phyloP scores from a whole-genome alignment of 2,797 vertebrate species.

The Ficedula albicollis region DNA sequence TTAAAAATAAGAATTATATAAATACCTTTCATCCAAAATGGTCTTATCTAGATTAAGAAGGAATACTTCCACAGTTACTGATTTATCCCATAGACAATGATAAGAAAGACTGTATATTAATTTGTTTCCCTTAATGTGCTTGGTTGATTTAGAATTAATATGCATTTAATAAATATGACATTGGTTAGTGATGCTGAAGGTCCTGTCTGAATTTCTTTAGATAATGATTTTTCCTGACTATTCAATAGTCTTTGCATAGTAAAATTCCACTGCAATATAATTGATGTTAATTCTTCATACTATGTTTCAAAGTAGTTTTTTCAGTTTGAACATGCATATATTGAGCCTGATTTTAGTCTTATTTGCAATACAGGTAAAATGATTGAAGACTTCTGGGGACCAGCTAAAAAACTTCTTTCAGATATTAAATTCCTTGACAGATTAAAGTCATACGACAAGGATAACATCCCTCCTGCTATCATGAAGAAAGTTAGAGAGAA shows the following conservation, averaged over 20 bases:
- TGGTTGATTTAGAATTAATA: neutral
- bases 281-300: neutral
- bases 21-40: neutral
- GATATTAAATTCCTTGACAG: conserved; percentile 91
- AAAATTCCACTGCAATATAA: neutral
- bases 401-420: conserved; percentile 91
- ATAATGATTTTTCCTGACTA: neutral
- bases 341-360: neutral
- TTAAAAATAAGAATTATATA: neutral
- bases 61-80: neutral
- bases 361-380: conserved; percentile 86
- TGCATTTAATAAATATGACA: neutral
- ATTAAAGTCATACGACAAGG: conserved; percentile 88
- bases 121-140: neutral
- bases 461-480: conserved; percentile 83
- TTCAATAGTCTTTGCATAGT: neutral
- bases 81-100: neutral
- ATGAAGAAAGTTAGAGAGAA: conserved; percentile 91
- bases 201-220: neutral
- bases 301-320: neutral
- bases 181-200: neutral
- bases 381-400: conserved; percentile 92
- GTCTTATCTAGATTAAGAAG: neutral
- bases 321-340: neutral
- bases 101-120: neutral